phyloP scores from a whole-genome alignment of 1,140 invertebrate genomes.

The Drosophila miranda region DNA sequence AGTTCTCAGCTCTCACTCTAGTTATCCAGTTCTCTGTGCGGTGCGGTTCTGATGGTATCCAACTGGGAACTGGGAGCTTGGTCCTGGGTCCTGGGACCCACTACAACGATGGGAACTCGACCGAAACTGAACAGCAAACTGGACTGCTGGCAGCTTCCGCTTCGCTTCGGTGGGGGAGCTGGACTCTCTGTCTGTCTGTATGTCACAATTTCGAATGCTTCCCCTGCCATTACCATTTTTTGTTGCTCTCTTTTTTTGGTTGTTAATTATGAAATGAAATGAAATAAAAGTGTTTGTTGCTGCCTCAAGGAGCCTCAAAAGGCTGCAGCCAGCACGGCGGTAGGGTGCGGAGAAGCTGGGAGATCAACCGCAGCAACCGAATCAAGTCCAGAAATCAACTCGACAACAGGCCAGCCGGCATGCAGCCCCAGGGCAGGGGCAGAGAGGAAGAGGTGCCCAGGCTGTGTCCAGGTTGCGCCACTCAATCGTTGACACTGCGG shows the following conservation, averaged over 20 bases:
- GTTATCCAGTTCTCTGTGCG: no score
- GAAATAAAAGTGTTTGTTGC: conserved; percentile 41
- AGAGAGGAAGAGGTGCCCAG: no score
- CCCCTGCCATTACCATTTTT: conserved; percentile 2
- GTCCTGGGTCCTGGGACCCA: conserved; percentile 10
- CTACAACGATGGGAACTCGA: conserved; percentile 5
- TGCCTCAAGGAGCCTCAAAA: not conserved
- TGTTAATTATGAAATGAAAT: conserved; percentile 61
- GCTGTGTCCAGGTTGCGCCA: conserved; percentile 6
- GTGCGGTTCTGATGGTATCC: conserved; percentile 4
- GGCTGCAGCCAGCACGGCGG: no score
- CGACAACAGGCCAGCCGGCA: no score
- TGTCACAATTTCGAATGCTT: conserved; percentile 46
- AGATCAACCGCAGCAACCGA: no score
- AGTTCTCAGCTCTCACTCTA: no score
- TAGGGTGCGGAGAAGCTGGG: no score
- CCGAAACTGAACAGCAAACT: conserved; percentile 27
- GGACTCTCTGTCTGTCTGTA: not conserved
- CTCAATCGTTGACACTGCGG: conserved; percentile 6
- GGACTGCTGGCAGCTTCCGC: conserved; percentile 45
- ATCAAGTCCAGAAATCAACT: conserved; percentile 7
- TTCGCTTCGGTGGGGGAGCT: not conserved
- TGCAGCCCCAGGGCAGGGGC: no score
- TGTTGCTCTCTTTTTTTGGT: not conserved
- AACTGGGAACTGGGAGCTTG: conserved; percentile 8